Evolutionary conservation across 2,113 vertebrate species (phyloP).

Genomic region (Zootoca vivipara): DNA sequence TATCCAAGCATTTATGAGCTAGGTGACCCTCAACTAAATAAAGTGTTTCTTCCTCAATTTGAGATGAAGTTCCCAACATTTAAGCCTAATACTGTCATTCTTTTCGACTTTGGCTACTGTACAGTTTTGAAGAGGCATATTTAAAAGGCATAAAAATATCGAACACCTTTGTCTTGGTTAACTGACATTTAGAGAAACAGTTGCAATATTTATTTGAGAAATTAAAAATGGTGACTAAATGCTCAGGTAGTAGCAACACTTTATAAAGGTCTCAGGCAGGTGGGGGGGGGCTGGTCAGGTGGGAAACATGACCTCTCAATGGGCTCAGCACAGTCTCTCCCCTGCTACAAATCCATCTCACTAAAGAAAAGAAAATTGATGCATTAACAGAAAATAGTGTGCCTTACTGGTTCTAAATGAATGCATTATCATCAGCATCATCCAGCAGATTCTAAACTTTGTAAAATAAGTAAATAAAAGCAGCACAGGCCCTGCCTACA

Average conservation of each 20-base stretch:
- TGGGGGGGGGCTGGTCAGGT: too few species aligned
- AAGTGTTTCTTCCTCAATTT: slow-evolving; percentile 17
- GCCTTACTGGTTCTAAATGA: too few species aligned
- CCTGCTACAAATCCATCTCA: too few species aligned
- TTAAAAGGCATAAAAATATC: not conserved
- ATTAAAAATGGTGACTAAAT: not conserved
- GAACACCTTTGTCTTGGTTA: not conserved
- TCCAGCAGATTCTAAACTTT: too few species aligned
- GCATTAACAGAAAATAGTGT: too few species aligned
- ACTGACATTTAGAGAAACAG: not conserved
- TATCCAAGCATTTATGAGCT: slow-evolving; percentile 2
- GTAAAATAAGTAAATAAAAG: too few species aligned
- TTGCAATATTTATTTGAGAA: not conserved
- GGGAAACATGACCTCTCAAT: too few species aligned
- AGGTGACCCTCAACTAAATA: not conserved
- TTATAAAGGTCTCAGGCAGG: too few species aligned
- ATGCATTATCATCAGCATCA: too few species aligned
- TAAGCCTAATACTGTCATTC: not conserved
- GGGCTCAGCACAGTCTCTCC: too few species aligned
- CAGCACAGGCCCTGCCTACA: not conserved
- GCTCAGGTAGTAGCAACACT: not conserved
- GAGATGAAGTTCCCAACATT: not conserved
- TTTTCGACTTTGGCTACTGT: slow-evolving; percentile 15
- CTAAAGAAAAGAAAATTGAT: too few species aligned
- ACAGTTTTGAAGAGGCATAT: not conserved